A percentile compares a stretch with the other conserved stretches of the same genome.
Conservation (phyloP, 1,140 invertebrate genomes). For the Penaeus indicus region DNA sequence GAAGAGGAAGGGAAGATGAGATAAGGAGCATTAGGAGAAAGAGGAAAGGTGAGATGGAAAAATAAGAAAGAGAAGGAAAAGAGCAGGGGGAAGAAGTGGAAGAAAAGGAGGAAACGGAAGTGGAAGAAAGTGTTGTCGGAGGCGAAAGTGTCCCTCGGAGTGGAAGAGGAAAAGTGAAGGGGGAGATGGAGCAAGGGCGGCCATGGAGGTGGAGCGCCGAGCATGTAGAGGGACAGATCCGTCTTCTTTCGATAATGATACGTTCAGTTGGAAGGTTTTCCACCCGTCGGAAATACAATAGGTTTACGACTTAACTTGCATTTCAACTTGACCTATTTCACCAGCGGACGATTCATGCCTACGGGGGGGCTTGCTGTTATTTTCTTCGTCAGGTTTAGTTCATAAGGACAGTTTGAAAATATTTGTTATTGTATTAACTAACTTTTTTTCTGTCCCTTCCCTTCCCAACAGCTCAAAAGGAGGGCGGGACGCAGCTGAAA, state of each 20-base stretch:
- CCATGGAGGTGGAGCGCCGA: neutral
- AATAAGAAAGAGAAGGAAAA: neutral
- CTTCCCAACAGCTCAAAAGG: constrained; percentile 81
- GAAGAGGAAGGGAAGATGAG: neutral
- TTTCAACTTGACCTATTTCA: too few relatives aligned
- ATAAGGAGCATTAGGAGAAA: neutral
- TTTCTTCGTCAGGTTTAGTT: too few relatives aligned
- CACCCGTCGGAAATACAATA: too few relatives aligned
- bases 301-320: too few relatives aligned
- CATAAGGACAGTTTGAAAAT: too few relatives aligned
- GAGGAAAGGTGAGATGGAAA: neutral
- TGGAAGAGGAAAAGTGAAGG: neutral
- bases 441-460: too few relatives aligned
- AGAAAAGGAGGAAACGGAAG: neutral
- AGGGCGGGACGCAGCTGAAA: constrained; percentile 97
- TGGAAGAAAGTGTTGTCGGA: neutral
- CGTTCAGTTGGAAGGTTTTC: too few relatives aligned
- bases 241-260: too few relatives aligned
- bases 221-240: too few relatives aligned
- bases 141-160: neutral
- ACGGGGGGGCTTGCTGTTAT: too few relatives aligned
- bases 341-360: too few relatives aligned
- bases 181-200: neutral
- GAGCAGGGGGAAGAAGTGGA: neutral
- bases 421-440: too few relatives aligned